These are phyloP conservation scores for Drosophila littoralis DNA, from an alignment of 1,140 invertebrate genomes.

Conservation along the genomic window DNA sequence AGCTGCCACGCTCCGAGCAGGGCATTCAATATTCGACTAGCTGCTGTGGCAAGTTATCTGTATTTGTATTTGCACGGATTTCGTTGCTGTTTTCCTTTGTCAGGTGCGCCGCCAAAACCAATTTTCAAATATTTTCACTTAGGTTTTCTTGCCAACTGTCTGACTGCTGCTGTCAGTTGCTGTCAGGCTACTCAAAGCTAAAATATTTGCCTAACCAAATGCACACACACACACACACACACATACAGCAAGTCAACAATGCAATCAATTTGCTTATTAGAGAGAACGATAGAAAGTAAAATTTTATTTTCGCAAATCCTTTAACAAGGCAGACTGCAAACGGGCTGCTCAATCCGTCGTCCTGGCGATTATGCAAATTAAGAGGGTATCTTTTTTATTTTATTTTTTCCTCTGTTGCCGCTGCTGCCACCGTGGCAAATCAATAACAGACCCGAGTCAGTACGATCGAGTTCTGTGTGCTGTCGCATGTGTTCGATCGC, in stretches of 20 bases:
- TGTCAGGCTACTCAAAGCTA: constrained; percentile 62
- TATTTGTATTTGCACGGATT: constrained; percentile 34
- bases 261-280: constrained; percentile 70
- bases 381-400: constrained; percentile 51
- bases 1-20: constrained; percentile 4
- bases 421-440: constrained; percentile 41
- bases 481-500: constrained; percentile 52
- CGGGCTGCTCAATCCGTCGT: constrained; percentile 21
- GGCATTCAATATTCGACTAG: constrained; percentile 42
- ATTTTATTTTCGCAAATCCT: constrained; percentile 75
- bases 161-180: constrained; percentile 40
- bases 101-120: constrained; percentile 81
- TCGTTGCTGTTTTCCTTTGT: constrained; percentile 76
- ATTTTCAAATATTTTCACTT: constrained; percentile 84
- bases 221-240: constrained; percentile 39
- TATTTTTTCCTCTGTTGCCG: constrained; percentile 12
- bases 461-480: constrained; percentile 34
- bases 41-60: not conserved
- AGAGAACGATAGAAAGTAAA: constrained; percentile 41
- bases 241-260: constrained; percentile 67
- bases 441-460: constrained; percentile 65
- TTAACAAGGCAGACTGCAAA: constrained; percentile 65
- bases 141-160: constrained; percentile 41
- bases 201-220: constrained; percentile 78
- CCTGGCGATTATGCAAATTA: constrained; percentile 75